Conservation (phyloP, 2,797 vertebrate species). For the Falco cherrug region DNA sequence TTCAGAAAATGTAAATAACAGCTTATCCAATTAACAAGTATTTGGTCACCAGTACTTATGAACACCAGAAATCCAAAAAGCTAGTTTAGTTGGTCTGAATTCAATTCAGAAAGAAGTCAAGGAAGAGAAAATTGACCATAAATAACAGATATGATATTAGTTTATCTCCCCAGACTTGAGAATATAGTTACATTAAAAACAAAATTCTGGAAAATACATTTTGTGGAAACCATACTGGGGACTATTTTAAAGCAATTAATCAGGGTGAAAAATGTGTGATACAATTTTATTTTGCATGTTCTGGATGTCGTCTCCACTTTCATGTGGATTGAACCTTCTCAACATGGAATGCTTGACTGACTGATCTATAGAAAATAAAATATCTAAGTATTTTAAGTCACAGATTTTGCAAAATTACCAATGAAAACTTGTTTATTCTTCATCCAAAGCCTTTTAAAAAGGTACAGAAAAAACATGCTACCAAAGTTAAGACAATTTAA, state of each 20-base stretch:
- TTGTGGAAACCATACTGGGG: background rate
- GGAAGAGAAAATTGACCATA: background rate
- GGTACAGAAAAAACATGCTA: background rate
- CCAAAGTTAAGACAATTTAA: background rate
- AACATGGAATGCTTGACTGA: background rate
- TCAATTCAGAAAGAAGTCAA: background rate
- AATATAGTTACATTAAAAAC: background rate
- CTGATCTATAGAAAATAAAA: background rate
- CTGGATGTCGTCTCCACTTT: background rate
- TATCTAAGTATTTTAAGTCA: fast-evolving
- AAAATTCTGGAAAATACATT: background rate
- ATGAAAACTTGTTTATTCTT: background rate
- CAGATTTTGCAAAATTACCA: background rate
- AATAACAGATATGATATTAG: background rate
- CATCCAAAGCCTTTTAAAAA: background rate
- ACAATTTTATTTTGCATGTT: background rate
- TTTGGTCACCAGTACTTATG: background rate
- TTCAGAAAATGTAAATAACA: background rate
- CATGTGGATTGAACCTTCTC: background rate
- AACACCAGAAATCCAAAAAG: background rate
- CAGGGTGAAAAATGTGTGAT: background rate
- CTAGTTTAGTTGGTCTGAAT: background rate
- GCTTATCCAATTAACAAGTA: background rate
- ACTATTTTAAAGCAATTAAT: background rate
- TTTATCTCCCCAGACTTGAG: background rate